Base-by-base conservation (phyloP, 2,888 invertebrate genomes). In the Phaedon cochleariae region DNA sequence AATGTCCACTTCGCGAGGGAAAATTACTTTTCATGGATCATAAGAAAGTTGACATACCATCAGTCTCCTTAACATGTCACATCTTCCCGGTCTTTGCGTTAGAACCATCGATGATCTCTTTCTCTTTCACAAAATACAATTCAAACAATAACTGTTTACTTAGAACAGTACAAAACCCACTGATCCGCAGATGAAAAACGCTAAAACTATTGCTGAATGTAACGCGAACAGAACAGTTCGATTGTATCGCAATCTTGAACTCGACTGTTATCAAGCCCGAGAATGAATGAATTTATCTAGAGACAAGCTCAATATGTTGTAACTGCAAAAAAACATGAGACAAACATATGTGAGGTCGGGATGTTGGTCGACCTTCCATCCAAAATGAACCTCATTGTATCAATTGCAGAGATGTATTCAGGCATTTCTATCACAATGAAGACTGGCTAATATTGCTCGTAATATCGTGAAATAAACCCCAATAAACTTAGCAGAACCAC, bases 301-400 rank as follows among this genome's bases (percentile, higher is more conserved):
- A 61, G 48, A 26, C 62, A 51, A 57, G 66, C 64, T 64, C 63
- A 45, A n/a, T 41, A 41, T 41, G 49, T 12, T 34, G 61, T 65
- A 65, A 61, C 65, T 61, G 52, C 48, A n/a, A 60, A 60, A 64
- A 66, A 57, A 65, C 58, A 46, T 61, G 54, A 70, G 65, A 59
- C 59, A 61, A 53, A 67, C 63, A 65, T 62, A 51, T 65, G 64
- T 64, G 55, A 20, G 49, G 51, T 48, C 54, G 53, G 58, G 61
- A 65, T 65, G 61, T 58, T 4, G 41, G 31, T 20, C 64, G 66
- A 67, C 69, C 69, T 67, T 61, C 54, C 62, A 53, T 49, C 15
- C n/a, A 52, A 57, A 60, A 64, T 41, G 29, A 62, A 65, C 63
- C 62, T 64, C 34, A 34, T 65, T 20, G 37, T 15, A 46, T n/a